These are phyloP conservation scores for Nymphalis c-album DNA, from an alignment of 2,888 invertebrate genomes.

Conservation along the genomic window DNA sequence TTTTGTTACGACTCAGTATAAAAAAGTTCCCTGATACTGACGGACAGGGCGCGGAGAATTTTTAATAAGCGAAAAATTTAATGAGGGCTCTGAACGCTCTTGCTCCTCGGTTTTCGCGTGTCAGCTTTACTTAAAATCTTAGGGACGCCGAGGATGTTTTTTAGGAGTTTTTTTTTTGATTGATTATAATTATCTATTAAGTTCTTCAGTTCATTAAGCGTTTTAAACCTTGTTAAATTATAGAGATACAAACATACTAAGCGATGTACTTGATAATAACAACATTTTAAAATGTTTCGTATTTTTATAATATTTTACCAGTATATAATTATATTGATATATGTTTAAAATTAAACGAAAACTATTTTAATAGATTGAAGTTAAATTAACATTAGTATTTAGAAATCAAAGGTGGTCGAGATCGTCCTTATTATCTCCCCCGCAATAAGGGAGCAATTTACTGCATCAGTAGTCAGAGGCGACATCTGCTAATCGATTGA, in stretches of 20 bases:
- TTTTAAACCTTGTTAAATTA: too few species aligned
- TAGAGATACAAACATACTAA: too few species aligned
- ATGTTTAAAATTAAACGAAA: not conserved
- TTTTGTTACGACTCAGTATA: conserved; percentile 70
- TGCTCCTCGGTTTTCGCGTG: conserved; percentile 61
- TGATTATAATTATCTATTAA: not conserved
- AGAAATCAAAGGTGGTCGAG: conserved; percentile 15
- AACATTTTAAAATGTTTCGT: too few species aligned
- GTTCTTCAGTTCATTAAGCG: not conserved
- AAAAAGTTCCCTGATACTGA: conserved; percentile 76
- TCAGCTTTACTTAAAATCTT: conserved; percentile 54
- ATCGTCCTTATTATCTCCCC: conserved; percentile 28
- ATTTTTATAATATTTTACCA: too few species aligned
- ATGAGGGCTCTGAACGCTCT: conserved; percentile 70
- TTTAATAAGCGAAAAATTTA: conserved; percentile 82
- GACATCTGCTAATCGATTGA: conserved; percentile 80
- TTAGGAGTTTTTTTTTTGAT: not conserved
- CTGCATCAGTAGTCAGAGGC: conserved; percentile 74
- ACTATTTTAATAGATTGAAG: not conserved
- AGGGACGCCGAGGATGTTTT: conserved; percentile 46
- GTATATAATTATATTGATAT: too few species aligned
- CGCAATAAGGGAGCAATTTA: conserved; percentile 72
- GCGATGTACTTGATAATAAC: too few species aligned
- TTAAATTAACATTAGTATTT: not conserved
- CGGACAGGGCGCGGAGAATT: conserved; percentile 76